A percentile compares a stretch with the other conserved stretches of the same genome.
These are phyloP conservation scores for Opisthocomus hoazin DNA, from an alignment of 2,113 vertebrate genomes.

Conservation along the genomic window DNA sequence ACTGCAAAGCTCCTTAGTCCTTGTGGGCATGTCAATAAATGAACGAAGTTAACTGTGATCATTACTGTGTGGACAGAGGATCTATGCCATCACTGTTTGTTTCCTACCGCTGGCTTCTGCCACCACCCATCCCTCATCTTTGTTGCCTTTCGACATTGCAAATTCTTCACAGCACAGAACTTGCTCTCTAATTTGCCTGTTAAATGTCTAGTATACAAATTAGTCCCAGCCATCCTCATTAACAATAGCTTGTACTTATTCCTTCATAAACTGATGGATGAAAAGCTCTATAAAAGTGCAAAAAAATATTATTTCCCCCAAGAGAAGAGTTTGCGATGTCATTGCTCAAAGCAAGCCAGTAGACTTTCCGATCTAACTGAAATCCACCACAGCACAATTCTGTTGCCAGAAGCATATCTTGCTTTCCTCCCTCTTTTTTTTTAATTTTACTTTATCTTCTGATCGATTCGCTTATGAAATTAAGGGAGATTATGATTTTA, in stretches of 20 bases:
- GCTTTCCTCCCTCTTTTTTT: background rate
- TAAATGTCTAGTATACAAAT: slow-evolving; percentile 32
- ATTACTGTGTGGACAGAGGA: background rate
- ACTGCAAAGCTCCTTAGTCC: background rate
- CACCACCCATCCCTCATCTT: slow-evolving; percentile 37
- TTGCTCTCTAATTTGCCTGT: slow-evolving; percentile 34
- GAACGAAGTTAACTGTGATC: background rate
- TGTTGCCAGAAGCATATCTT: background rate
- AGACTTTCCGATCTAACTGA: slow-evolving; percentile 17
- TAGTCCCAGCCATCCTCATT: slow-evolving; percentile 39
- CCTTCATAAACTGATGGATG: slow-evolving; percentile 41
- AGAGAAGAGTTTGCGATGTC: slow-evolving; percentile 32
- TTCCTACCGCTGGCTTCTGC: background rate
- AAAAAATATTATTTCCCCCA: slow-evolving; percentile 10
- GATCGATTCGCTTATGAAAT: slow-evolving; percentile 35
- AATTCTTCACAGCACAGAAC: slow-evolving; percentile 12
- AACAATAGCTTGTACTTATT: slow-evolving; percentile 34
- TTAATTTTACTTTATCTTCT: slow-evolving; percentile 29
- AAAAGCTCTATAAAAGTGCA: slow-evolving; percentile 22
- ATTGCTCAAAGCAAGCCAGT: slow-evolving; percentile 31
- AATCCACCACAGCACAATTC: background rate
- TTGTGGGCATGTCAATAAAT: background rate
- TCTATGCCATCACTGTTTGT: background rate
- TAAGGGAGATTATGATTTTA: slow-evolving; percentile 36
- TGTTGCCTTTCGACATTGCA: background rate